Conservation (phyloP, 1,140 invertebrate species). For the Aphidius ervi region DNA sequence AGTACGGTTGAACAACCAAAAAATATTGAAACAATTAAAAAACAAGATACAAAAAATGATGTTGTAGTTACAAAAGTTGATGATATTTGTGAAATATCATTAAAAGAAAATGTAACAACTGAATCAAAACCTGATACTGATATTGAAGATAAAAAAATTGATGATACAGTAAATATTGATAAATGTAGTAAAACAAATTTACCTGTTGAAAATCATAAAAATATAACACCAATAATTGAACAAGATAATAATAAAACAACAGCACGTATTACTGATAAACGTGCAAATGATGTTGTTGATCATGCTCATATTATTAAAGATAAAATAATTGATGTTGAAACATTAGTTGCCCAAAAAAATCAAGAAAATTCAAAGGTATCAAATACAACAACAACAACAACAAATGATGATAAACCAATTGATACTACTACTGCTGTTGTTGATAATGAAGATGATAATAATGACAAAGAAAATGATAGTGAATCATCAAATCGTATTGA, state of each 20-base stretch:
- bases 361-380: slow-evolving; percentile 52
- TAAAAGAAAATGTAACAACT: slow-evolving; percentile 11
- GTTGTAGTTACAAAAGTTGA: slow-evolving; percentile 5
- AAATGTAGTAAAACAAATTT: neutral
- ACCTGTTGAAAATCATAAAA: slow-evolving; percentile 24
- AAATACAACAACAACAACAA: slow-evolving; percentile 20
- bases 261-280: slow-evolving; percentile 26
- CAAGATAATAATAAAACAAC: slow-evolving; percentile 25
- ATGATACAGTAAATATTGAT: neutral
- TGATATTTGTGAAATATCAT: slow-evolving; percentile 9
- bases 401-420: slow-evolving; percentile 24
- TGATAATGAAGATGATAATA: too few species aligned
- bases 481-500: slow-evolving; percentile 26
- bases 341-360: slow-evolving; percentile 52
- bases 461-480: slow-evolving; percentile 33
- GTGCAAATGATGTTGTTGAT: slow-evolving; percentile 44
- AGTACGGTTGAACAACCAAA: slow-evolving; percentile 30
- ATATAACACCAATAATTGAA: slow-evolving; percentile 31
- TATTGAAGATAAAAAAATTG: neutral
- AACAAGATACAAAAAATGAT: slow-evolving; percentile 9
- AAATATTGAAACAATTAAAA: slow-evolving; percentile 28
- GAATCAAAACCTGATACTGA: slow-evolving; percentile 6
- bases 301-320: slow-evolving; percentile 31
- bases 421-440: slow-evolving; percentile 15
- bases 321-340: slow-evolving; percentile 34